Evolutionary conservation across 2,797 vertebrate species (phyloP), one percentile per base, ranked within the genome.

Genomic region (Echeneis naucrates): DNA sequence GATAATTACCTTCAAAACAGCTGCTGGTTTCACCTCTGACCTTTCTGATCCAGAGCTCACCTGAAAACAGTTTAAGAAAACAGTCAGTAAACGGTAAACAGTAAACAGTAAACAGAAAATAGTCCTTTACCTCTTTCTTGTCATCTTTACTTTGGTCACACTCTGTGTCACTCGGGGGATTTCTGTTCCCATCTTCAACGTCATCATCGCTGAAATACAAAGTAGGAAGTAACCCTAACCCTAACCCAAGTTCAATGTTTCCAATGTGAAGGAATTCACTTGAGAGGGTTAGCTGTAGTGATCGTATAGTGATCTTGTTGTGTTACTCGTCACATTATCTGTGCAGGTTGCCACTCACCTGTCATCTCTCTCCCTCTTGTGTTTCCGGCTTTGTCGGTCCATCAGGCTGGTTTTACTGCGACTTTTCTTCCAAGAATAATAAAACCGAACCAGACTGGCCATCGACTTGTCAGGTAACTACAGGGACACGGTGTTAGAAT

Each of bases 391-490:
- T 40, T 99, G 97, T 44, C 97, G 94, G 62, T 99, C 97, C 97
- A 99, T 99, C 88, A 99, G 93, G 0, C 97, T 99, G 38, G 96
- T 99, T 93, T 97, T 97, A 84, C 96, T 97, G 78, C 97, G 96
- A 0, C 96, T 98, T 87, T 99, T 99, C 93, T 98, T 99, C 97
- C 97, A 99, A 0, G 97, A 98, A 88, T 99, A 99, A 90, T 99
- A 99, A 83, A 98, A 99, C 48, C 96, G 96, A 74, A 99, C 97
- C 91, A 98, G 90, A 80, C 97, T 98, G 76, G 97, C 95, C 92
- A 98, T 99, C 5, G 97, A 96, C 79, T 98, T 98, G 83, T 98
- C 97, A 60, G 97, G 97, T 72, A 98, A 93, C 97, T 98, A 71
- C 9, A 65, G 19, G 48, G 8, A 60, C 10, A 30, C n/a, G n/a